Base-by-base conservation (phyloP, 1,140 invertebrate species). In the Wasmannia auropunctata region DNA sequence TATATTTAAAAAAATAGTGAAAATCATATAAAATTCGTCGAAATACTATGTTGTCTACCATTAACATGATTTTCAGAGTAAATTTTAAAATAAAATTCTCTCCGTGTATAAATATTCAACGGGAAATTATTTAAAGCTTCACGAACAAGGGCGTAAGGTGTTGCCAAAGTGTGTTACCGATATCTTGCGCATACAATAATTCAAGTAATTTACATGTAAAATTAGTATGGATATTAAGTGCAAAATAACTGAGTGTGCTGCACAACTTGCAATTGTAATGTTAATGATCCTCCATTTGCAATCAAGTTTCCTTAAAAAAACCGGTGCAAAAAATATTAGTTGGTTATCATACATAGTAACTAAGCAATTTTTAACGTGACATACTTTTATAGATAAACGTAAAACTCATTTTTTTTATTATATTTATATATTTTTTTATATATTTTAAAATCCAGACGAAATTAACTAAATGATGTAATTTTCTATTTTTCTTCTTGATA, bases 61-160 rank as follows among this genome's bases (percentile, higher is more conserved):
- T n/a, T n/a, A n/a, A n/a, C n/a, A n/a, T n/a, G n/a, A n/a, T n/a
- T n/a, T n/a, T n/a, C n/a, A n/a, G n/a, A n/a, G n/a, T n/a, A n/a
- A n/a, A n/a, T n/a, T n/a, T n/a, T n/a, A n/a, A n/a, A n/a, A n/a
- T n/a, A n/a, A n/a, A n/a, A n/a, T n/a, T n/a, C n/a, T n/a, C n/a
- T n/a, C n/a, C n/a, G n/a, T n/a, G n/a, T n/a, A 74, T 56, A 43
- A 37, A 75, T 75, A 58, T 75, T 40, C 22, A 75, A 75, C 3
- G 34, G 3, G 58, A 75, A 40, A 56, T 75, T 25, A 56, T 22
- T 37, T 54, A 54, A 74, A 51, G 25, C 14, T 14, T 56, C n/a
- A 37, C 25, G 49, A 51, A 54, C n/a, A 37, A 25, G 31, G n/a
- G 34, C 3, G 34, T 56, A 37, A 74, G n/a, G 2, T 37, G 22